Conservation (phyloP, 2,113 vertebrate species). For the Psammodynastes pulverulentus region DNA sequence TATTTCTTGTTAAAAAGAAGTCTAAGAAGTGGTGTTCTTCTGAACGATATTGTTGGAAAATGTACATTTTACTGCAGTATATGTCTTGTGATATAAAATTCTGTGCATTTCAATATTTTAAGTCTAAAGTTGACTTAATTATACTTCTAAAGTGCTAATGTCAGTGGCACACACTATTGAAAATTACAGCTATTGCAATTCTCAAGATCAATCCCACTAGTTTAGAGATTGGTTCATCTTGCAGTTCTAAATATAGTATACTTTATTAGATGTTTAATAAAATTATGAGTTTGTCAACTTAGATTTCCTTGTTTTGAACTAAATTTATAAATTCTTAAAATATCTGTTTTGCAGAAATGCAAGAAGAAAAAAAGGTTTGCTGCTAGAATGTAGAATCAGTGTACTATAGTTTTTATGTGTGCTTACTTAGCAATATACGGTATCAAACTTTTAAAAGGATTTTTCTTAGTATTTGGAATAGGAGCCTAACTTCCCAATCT, state of each 20-base stretch:
- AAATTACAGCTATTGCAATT: background rate
- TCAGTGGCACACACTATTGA: background rate
- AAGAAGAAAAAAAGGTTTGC: background rate
- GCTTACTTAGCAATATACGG: background rate
- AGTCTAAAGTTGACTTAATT: background rate
- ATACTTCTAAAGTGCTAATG: background rate
- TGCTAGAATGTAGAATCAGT: slow-evolving; percentile 2
- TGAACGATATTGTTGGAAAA: background rate
- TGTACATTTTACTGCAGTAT: background rate
- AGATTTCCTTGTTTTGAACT: slow-evolving; percentile 35
- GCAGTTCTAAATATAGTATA: background rate
- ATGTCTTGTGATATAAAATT: background rate
- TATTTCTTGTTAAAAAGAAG: background rate
- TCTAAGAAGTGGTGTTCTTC: background rate
- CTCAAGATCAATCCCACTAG: background rate
- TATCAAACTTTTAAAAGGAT: background rate
- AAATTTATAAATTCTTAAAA: background rate
- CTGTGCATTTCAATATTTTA: background rate
- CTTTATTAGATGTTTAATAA: slow-evolving; percentile 20
- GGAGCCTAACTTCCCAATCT: background rate
- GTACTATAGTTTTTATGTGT: background rate
- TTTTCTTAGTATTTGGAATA: background rate
- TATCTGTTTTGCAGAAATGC: background rate
- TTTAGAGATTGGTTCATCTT: background rate
- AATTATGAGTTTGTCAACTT: slow-evolving; percentile 30